A percentile compares a stretch with the other conserved stretches of the same genome.
These are phyloP conservation scores for Champsocephalus gunnari DNA, from an alignment of 2,797 vertebrate genomes.

Conservation along the genomic window DNA sequence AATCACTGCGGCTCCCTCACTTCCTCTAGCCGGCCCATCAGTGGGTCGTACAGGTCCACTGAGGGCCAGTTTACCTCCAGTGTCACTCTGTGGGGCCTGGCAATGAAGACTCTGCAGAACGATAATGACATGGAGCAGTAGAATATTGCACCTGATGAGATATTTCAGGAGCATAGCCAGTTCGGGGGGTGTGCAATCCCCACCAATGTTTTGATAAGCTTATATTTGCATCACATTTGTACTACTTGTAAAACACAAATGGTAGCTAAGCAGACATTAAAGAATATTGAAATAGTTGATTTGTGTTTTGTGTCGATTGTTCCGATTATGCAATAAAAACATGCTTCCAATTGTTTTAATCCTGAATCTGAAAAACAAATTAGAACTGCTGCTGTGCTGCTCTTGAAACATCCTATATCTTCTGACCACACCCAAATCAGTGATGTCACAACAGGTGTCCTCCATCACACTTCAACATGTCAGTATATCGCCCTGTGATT, in stretches of 20 bases:
- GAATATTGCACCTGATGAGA: background rate
- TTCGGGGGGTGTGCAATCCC: background rate
- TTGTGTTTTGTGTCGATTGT: background rate
- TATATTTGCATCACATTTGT: background rate
- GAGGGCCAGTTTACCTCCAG: constrained; percentile 93
- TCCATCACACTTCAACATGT: background rate
- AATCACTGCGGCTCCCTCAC: constrained; percentile 77
- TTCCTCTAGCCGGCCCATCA: constrained; percentile 60
- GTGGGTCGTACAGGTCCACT: constrained; percentile 75
- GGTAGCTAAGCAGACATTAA: background rate
- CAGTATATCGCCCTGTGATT: background rate
- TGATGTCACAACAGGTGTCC: background rate
- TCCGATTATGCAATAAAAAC: background rate
- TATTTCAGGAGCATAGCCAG: background rate
- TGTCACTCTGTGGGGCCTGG: constrained; percentile 93
- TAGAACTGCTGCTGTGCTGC: background rate
- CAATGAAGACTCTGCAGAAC: constrained; percentile 95
- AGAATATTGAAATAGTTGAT: background rate
- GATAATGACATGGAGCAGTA: constrained; percentile 86
- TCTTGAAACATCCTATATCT: constrained; percentile 13
- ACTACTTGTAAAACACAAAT: background rate
- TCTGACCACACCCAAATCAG: background rate
- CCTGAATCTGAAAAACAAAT: background rate
- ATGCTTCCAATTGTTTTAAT: background rate
- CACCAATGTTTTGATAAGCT: background rate